Evolutionary conservation across 2,797 vertebrate species (phyloP).

Genomic region (Geotrypetes seraphini): DNA sequence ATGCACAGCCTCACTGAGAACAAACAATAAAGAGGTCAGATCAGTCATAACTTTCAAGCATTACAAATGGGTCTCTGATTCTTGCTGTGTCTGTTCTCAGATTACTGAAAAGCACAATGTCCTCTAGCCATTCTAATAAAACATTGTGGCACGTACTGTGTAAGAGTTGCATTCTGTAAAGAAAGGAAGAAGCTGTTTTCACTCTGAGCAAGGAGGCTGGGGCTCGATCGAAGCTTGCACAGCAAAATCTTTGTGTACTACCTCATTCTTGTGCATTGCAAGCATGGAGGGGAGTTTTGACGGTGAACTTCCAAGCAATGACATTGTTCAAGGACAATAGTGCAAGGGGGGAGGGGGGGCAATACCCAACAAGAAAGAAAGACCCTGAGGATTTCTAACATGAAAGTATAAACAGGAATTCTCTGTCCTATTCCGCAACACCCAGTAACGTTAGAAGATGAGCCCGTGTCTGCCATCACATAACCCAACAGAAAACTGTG

Average conservation of each 20-base stretch:
- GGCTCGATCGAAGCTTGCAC: constrained; percentile 46
- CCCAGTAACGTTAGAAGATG: constrained; percentile 28
- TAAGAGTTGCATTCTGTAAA: constrained; percentile 7
- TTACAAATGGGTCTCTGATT: constrained; percentile 15
- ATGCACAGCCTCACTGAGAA: not conserved
- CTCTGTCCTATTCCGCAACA: constrained; percentile 28
- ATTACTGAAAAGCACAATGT: constrained; percentile 38
- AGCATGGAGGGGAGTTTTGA: constrained; percentile 28
- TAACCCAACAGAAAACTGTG: constrained; percentile 25
- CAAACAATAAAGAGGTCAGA: not conserved
- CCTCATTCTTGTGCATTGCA: constrained; percentile 54
- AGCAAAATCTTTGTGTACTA: constrained; percentile 44
- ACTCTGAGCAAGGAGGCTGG: constrained; percentile 23
- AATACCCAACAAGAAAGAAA: constrained; percentile 30
- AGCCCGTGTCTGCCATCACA: constrained; percentile 28
- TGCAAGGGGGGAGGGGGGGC: too few relatives aligned
- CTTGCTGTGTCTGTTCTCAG: constrained; percentile 27
- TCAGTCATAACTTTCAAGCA: constrained; percentile 1
- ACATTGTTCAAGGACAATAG: constrained; percentile 26
- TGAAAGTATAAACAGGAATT: constrained; percentile 31
- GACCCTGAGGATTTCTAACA: constrained; percentile 31
- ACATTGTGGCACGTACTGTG: constrained; percentile 14
- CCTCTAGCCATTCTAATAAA: constrained; percentile 11
- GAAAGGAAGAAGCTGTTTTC: constrained; percentile 20
- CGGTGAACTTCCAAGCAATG: constrained; percentile 22